phyloP scores from a whole-genome alignment of 2,113 vertebrate species.

The Aramus guarauna region DNA sequence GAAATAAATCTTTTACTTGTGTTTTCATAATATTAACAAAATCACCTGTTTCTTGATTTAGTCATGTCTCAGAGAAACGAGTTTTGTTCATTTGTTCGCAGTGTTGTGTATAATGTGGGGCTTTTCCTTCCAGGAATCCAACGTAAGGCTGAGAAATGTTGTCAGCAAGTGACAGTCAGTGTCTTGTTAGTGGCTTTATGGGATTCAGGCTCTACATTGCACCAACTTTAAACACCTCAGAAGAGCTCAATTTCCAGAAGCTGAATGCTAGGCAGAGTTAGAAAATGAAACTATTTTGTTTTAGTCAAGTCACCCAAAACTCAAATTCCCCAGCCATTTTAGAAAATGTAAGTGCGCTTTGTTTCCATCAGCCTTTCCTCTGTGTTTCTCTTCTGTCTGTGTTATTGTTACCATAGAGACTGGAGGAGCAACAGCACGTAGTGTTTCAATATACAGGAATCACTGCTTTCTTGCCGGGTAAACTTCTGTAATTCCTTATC shows the following conservation, averaged over 20 bases:
- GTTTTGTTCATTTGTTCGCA: neutral
- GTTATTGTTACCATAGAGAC: constrained; percentile 9
- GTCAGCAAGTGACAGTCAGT: neutral
- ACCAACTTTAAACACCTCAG: neutral
- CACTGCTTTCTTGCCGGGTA: neutral
- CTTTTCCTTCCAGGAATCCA: neutral
- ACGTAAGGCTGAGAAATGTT: neutral
- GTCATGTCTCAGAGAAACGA: neutral
- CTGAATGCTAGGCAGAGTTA: neutral
- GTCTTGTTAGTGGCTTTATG: neutral
- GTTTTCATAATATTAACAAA: neutral
- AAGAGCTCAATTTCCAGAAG: neutral
- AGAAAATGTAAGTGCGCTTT: neutral
- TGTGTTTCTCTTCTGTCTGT: neutral
- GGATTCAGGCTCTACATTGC: neutral
- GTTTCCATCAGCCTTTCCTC: neutral
- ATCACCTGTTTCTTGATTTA: neutral
- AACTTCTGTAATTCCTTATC: neutral
- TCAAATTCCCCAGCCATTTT: neutral
- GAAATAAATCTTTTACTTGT: neutral
- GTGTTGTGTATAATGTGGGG: neutral
- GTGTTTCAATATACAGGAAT: neutral
- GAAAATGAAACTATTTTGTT: neutral
- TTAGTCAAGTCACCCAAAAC: neutral
- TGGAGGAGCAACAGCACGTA: neutral